phyloP scores from a whole-genome alignment of 2,113 vertebrate species.

The Labrus mixtus region DNA sequence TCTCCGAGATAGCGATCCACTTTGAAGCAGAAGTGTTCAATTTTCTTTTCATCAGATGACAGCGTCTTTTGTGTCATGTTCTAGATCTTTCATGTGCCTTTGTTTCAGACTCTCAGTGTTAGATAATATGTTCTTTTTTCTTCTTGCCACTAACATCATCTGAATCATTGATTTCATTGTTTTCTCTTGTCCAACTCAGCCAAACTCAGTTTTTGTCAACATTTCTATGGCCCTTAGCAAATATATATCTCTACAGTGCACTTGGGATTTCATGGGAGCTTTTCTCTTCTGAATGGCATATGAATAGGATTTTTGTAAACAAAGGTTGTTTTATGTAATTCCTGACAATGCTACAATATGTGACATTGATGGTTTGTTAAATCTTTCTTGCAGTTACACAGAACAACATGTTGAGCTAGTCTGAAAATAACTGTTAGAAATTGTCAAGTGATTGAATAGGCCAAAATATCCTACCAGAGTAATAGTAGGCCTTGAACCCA shows the following conservation, averaged over 20 bases:
- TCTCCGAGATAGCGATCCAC: constrained; percentile 2
- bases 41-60: constrained; percentile 33
- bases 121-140: neutral
- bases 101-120: constrained; percentile 2
- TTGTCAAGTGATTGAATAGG: neutral
- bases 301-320: neutral
- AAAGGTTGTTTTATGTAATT: neutral
- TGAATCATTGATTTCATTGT: neutral
- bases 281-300: constrained; percentile 2
- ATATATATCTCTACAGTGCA: neutral
- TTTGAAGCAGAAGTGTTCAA: constrained; percentile 13
- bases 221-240: neutral
- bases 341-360: neutral
- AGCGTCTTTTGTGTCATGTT: constrained; percentile 9
- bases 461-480: constrained; percentile 85
- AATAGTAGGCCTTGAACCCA: constrained; percentile 95
- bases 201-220: neutral
- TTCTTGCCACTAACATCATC: neutral
- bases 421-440: neutral
- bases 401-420: neutral
- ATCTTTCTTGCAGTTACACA: neutral
- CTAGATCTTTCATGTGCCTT: neutral
- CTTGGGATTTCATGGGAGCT: neutral
- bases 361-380: neutral
- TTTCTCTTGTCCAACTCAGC: neutral